Percentiles rank a stretch among this genome's conserved stretches.
These are phyloP conservation scores for Melanotus villosus DNA, from an alignment of 2,888 invertebrate genomes.

Conservation along the genomic window DNA sequence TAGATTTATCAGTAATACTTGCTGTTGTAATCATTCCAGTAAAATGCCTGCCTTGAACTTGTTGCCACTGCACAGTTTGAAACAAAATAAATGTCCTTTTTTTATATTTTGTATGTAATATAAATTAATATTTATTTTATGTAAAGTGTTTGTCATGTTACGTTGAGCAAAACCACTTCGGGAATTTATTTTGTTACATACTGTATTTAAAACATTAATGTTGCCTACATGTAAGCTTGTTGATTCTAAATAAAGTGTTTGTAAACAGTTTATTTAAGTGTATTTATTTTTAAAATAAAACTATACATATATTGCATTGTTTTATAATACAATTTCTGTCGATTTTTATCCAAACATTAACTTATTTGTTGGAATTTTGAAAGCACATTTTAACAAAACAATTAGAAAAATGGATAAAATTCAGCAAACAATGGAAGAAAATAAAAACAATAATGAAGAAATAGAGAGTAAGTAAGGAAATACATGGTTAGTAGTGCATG, in stretches of 20 bases:
- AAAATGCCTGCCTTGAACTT: slow-evolving; percentile 45
- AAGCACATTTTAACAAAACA: too few species aligned
- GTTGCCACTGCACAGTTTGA: slow-evolving; percentile 45
- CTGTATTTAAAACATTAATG: slow-evolving; percentile 50
- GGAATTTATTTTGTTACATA: slow-evolving; percentile 44
- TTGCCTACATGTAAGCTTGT: slow-evolving; percentile 62
- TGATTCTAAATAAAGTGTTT: slow-evolving; percentile 58
- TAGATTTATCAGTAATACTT: slow-evolving; percentile 37
- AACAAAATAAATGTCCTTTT: slow-evolving; percentile 40
- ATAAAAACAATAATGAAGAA: too few species aligned
- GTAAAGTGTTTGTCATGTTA: not conserved
- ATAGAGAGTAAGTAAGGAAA: too few species aligned
- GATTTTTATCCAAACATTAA: too few species aligned
- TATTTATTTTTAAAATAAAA: not conserved
- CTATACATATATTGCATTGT: too few species aligned
- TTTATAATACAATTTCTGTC: too few species aligned
- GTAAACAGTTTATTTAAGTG: slow-evolving; percentile 34
- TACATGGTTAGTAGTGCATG: too few species aligned
- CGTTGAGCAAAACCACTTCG: not conserved
- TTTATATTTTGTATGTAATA: slow-evolving; percentile 6
- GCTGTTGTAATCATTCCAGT: slow-evolving; percentile 45
- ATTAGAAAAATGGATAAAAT: too few species aligned
- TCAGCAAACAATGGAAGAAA: too few species aligned
- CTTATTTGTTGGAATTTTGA: too few species aligned
- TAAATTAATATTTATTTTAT: not conserved